Evolutionary conservation across 2,797 vertebrate genomes (phyloP), one percentile per base, ranked within the genome.

Genomic region (Phrynocephalus forsythii): DNA sequence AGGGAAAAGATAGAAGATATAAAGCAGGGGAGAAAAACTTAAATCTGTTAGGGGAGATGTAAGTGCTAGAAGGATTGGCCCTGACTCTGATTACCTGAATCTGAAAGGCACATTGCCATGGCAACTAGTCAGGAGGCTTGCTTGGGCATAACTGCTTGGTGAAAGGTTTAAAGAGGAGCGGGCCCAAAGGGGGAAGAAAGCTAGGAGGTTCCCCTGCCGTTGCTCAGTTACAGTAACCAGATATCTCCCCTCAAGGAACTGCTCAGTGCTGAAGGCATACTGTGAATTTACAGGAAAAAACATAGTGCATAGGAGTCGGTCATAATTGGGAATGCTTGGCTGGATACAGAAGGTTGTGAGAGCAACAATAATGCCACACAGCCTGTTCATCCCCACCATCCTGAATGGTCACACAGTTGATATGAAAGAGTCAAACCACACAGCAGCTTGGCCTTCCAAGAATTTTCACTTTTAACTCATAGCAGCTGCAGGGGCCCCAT

Each of bases 61-160:
- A 44, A 63, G 4, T 66, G 52, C 38, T 30, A 60, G 56, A n/a
- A 86, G 69, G 56, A 63, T 68, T 30, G 28, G 79, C 38, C 71
- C 52, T 86, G 38, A 48, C 60, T 86, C 69, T n/a, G 52, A 86
- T 30, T 73, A 80, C 68, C 52, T 66, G 73, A 76, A 52, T 83
- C 18, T 69, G 22, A 44, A 77, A 82, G 30, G 50, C 60, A n/a
- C n/a, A 66, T 77, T 82, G 73, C 72, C 38, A 87, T 83, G n/a
- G 79, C 86, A 87, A 87, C n/a, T 26, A 82, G 60, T 50, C 33
- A 75, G 50, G n/a, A 1, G 63, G 24, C 13, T 63, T 77, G 60
- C 44, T 28, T 30, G 28, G 71, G 24, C 67, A 78, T n/a, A 77
- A 68, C 67, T 69, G 66, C 2, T 26, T 67, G 30, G 7, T 48